Percentiles rank a stretch among this genome's conserved stretches.
Conservation (phyloP, 2,888 invertebrate genomes). For the Drepana falcataria region DNA sequence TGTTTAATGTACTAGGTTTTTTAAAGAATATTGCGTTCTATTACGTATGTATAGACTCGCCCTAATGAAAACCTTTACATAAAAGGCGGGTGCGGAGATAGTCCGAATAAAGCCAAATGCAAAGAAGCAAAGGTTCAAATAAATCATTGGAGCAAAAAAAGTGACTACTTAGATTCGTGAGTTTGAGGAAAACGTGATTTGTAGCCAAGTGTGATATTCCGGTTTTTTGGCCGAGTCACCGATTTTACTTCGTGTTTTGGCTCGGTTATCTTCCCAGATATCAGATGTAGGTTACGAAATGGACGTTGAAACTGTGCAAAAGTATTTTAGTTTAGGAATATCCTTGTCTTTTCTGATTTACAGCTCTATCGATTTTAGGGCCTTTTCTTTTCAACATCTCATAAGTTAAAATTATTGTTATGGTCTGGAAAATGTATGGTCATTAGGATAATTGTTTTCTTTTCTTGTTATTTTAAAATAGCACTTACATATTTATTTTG, state of each 20-base stretch:
- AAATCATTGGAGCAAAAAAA: conserved; percentile 42
- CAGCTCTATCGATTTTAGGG: not conserved
- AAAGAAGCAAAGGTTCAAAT: conserved; percentile 39
- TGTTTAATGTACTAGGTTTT: no score
- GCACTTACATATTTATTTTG: no score
- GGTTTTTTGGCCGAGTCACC: conserved; percentile 3
- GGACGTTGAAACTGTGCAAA: not conserved
- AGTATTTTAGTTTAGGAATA: not conserved
- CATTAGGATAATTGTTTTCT: no score
- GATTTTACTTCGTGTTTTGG: not conserved
- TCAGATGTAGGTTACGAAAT: not conserved
- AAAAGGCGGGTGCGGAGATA: conserved; percentile 25
- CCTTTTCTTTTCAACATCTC: no score
- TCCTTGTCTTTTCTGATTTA: not conserved
- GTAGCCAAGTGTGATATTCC: conserved; percentile 14
- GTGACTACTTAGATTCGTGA: conserved; percentile 27
- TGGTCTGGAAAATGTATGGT: no score
- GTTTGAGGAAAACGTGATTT: conserved; percentile 23
- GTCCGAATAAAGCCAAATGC: conserved; percentile 32
- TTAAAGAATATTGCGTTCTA: no score
- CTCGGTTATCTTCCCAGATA: conserved; percentile 1
- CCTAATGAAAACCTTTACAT: conserved; percentile 18
- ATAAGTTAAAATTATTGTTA: no score
- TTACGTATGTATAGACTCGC: conserved; percentile 12
- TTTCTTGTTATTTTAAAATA: no score